Evolutionary conservation across 2,113 vertebrate genomes (phyloP).

Genomic region (Craseonycteris thonglongyai): DNA sequence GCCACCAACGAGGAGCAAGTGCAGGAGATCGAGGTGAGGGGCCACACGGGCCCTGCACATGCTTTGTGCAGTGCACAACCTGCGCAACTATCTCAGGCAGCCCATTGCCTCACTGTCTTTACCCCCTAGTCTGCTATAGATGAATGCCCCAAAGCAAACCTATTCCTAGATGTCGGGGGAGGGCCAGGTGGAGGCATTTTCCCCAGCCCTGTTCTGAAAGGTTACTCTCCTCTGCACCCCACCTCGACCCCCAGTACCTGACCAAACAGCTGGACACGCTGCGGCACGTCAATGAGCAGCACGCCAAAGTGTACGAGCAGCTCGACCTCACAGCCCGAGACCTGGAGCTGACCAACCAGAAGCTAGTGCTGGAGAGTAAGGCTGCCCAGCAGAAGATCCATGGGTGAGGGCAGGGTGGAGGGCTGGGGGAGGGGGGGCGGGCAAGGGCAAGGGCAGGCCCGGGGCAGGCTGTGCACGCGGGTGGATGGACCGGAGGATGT

Average conservation of each 20-base stretch:
- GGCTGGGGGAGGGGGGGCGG: fast-evolving
- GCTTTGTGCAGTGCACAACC: neutral
- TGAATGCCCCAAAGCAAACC: neutral
- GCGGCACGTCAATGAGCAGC: slow-evolving; percentile 96
- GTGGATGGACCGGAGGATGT: fast-evolving
- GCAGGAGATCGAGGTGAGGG: slow-evolving; percentile 94
- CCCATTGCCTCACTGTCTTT: neutral
- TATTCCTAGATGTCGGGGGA: neutral
- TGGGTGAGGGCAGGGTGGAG: slow-evolving; percentile 77
- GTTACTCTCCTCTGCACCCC: neutral
- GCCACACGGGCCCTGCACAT: fast-evolving
- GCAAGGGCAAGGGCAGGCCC: neutral
- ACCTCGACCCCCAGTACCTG: slow-evolving; percentile 84
- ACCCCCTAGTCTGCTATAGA: neutral
- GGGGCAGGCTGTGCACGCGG: neutral
- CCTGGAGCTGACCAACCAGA: slow-evolving; percentile 95
- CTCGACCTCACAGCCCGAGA: slow-evolving; percentile 93
- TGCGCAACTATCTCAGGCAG: neutral
- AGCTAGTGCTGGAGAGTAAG: slow-evolving; percentile 95
- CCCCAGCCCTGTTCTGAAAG: neutral
- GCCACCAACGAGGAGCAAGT: slow-evolving; percentile 90
- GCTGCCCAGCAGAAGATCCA: slow-evolving; percentile 96
- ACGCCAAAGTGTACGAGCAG: slow-evolving; percentile 97
- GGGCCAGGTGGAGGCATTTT: neutral
- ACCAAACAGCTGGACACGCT: slow-evolving; percentile 95